Percentiles rank a stretch among this genome's conserved stretches.
Conservation (phyloP, 2,888 invertebrate genomes). For the Andrena marginata region DNA sequence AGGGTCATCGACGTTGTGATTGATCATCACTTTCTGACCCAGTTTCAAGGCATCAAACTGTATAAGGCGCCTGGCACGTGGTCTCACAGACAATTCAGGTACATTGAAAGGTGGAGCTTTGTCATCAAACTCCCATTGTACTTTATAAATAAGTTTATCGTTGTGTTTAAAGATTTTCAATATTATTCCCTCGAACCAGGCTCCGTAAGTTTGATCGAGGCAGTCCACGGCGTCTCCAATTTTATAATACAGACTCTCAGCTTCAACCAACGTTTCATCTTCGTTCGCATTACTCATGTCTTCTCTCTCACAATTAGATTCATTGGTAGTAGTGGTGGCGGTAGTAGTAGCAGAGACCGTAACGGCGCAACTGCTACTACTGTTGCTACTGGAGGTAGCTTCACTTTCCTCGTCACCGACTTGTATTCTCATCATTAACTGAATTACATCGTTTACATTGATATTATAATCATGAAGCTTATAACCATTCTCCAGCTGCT, state of each 20-base stretch:
- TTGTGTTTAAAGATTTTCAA: slow-evolving; percentile 86
- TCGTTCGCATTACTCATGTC: slow-evolving; percentile 26
- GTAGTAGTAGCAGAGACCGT: not conserved
- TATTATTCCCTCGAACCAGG: slow-evolving; percentile 91
- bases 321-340: not conserved
- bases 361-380: no score
- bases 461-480: slow-evolving; percentile 92
- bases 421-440: slow-evolving; percentile 86
- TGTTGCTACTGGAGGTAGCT: slow-evolving; percentile 29
- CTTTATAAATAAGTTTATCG: slow-evolving; percentile 72
- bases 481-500: slow-evolving; percentile 91
- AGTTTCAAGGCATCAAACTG: slow-evolving; percentile 86
- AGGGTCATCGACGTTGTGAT: slow-evolving; percentile 91
- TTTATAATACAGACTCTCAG: slow-evolving; percentile 86
- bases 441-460: slow-evolving; percentile 91
- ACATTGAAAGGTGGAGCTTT: slow-evolving; percentile 79
- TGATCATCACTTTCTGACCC: slow-evolving; percentile 90
- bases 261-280: slow-evolving; percentile 81
- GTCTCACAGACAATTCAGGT: slow-evolving; percentile 88
- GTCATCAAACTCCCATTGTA: slow-evolving; percentile 82
- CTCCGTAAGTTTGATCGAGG: slow-evolving; percentile 87
- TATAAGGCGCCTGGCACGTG: slow-evolving; percentile 88
- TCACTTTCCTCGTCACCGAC: slow-evolving; percentile 52
- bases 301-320: slow-evolving; percentile 13
- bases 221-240: slow-evolving; percentile 90